phyloP scores from a whole-genome alignment of 2,888 invertebrate species.

The Xiphydria camelus region DNA sequence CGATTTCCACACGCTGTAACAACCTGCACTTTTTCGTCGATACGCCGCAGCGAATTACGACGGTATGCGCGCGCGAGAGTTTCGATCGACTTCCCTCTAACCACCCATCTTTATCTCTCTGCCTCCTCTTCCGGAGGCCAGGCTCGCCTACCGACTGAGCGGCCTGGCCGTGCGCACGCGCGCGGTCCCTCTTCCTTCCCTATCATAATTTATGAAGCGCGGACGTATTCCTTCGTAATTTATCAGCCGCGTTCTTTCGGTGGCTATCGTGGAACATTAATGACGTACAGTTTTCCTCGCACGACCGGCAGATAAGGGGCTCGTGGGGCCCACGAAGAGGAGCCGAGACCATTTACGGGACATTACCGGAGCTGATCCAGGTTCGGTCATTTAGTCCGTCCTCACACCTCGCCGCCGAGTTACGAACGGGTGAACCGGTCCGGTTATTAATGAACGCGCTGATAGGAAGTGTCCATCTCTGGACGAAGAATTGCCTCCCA shows the following conservation, averaged over 20 bases:
- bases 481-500: constrained; percentile 47
- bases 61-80: too few relatives aligned
- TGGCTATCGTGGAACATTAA: constrained; percentile 27
- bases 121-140: too few relatives aligned
- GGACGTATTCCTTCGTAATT: constrained; percentile 7
- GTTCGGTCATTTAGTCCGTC: constrained; percentile 42
- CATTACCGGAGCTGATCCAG: constrained; percentile 36
- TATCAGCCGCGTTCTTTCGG: constrained; percentile 35
- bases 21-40: too few relatives aligned
- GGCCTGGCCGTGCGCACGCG: neutral
- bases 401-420: constrained; percentile 28
- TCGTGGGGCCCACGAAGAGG: constrained; percentile 9
- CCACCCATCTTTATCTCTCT: too few relatives aligned
- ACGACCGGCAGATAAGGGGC: constrained; percentile 29
- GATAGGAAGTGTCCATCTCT: constrained; percentile 53
- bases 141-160: too few relatives aligned
- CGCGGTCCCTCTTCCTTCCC: neutral
- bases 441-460: constrained; percentile 52
- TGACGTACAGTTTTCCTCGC: constrained; percentile 32
- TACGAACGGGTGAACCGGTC: constrained; percentile 33
- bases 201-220: constrained; percentile 4
- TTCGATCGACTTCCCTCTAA: too few relatives aligned
- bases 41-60: too few relatives aligned
- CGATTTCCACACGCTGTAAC: too few relatives aligned
- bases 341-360: constrained; percentile 27